phyloP scores from a whole-genome alignment of 2,888 invertebrate species.

The Agrotis exclamationis region DNA sequence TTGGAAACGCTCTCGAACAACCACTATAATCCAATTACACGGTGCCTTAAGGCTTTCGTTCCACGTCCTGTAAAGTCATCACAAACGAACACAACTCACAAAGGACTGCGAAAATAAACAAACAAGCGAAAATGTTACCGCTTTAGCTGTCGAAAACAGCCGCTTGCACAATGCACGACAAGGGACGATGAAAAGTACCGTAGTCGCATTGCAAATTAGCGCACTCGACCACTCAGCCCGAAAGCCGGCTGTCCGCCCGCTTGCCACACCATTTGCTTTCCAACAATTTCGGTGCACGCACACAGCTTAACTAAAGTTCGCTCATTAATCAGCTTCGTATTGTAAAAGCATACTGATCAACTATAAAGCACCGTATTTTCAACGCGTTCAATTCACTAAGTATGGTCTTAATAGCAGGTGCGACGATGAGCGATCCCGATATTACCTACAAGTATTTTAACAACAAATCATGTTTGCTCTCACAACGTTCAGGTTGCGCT shows the following conservation, averaged over 20 bases:
- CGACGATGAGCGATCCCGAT: constrained; percentile 13
- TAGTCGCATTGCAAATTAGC: constrained; percentile 83
- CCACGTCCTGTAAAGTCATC: constrained; percentile 61
- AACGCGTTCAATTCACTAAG: constrained; percentile 44
- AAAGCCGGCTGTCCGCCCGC: constrained; percentile 77
- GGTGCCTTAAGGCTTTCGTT: constrained; percentile 60
- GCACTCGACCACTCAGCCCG: constrained; percentile 79
- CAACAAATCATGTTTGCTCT: constrained; percentile 39
- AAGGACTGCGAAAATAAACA: constrained; percentile 71
- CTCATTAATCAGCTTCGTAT: constrained; percentile 63
- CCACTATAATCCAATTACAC: constrained; percentile 61
- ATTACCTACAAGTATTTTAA: constrained; percentile 12
- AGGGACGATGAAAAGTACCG: constrained; percentile 77
- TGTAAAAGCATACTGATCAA: constrained; percentile 61
- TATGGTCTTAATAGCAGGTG: constrained; percentile 26
- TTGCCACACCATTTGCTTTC: constrained; percentile 80
- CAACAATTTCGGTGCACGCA: constrained; percentile 66
- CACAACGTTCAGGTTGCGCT: constrained; percentile 12
- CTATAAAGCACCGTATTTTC: constrained; percentile 40
- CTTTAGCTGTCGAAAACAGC: constrained; percentile 77
- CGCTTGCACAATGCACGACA: constrained; percentile 70
- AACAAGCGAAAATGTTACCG: constrained; percentile 70
- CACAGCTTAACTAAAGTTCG: constrained; percentile 63
- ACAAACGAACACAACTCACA: constrained; percentile 61
- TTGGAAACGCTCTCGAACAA: constrained; percentile 40